A percentile compares a stretch with the other conserved stretches of the same genome.
Conservation (phyloP, 2,113 vertebrate species). For the Trogon melanurus region DNA sequence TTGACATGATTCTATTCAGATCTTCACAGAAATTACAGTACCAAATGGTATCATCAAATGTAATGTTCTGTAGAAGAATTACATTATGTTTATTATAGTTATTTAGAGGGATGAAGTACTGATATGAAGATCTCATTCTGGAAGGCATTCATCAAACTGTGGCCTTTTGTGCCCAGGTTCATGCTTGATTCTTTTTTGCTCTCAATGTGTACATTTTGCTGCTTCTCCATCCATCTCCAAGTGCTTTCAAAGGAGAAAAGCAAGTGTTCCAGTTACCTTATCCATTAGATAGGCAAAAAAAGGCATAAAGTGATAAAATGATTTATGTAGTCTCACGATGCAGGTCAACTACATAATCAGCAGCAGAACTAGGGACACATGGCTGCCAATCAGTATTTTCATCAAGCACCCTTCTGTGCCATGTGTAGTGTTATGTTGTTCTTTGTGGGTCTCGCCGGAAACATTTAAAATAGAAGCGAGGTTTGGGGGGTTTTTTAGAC, state of each 20-base stretch:
- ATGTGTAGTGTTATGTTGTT: not conserved
- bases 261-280: not conserved
- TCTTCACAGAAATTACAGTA: not conserved
- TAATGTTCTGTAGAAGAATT: slow-evolving; percentile 19
- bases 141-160: not conserved
- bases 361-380: not conserved
- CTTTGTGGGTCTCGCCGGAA: not conserved
- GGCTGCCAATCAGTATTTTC: not conserved
- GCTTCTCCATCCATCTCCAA: not conserved
- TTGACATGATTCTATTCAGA: not conserved
- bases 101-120: not conserved
- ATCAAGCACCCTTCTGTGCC: not conserved
- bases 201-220: not conserved
- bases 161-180: not conserved
- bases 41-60: not conserved
- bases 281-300: not conserved
- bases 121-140: not conserved
- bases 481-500: rapidly evolving
- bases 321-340: rapidly evolving
- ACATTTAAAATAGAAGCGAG: not conserved
- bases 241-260: not conserved
- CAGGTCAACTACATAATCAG: not conserved
- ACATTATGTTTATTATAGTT: not conserved
- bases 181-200: not conserved
- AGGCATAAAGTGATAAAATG: not conserved